Conservation (phyloP, 2,888 invertebrate species). For the Melanargia galathea region DNA sequence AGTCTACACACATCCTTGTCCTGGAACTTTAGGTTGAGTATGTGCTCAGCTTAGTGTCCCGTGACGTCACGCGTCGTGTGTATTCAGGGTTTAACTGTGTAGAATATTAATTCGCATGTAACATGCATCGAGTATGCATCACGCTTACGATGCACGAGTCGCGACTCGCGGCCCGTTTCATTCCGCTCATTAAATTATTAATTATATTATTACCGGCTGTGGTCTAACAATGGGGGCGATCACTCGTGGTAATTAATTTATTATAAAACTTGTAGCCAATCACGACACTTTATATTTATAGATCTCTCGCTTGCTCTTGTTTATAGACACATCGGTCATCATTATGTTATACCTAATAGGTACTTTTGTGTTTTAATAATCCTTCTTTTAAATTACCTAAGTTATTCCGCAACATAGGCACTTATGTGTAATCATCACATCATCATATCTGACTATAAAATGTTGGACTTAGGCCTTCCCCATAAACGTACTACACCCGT, state of each 20-base stretch:
- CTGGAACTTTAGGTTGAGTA: too few species aligned
- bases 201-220: constrained; percentile 33
- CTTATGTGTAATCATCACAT: too few species aligned
- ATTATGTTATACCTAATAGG: too few species aligned
- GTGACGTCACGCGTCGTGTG: constrained; percentile 1
- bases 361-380: too few species aligned
- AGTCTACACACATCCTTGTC: too few species aligned
- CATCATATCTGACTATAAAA: too few species aligned
- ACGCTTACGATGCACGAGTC: constrained; percentile 25
- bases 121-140: constrained; percentile 32
- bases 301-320: constrained; percentile 16
- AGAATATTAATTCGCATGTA: constrained; percentile 36
- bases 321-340: neutral
- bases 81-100: constrained; percentile 27
- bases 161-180: constrained; percentile 29
- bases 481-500: too few species aligned
- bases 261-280: constrained; percentile 34
- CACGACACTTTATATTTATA: constrained; percentile 30
- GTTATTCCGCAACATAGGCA: too few species aligned
- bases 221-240: constrained; percentile 30
- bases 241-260: constrained; percentile 35
- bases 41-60: too few species aligned
- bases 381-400: too few species aligned
- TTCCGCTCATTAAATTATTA: constrained; percentile 32
- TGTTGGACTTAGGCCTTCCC: too few species aligned